Evolutionary conservation across 2,797 vertebrate genomes (phyloP).

Genomic region (Poecile montanus): DNA sequence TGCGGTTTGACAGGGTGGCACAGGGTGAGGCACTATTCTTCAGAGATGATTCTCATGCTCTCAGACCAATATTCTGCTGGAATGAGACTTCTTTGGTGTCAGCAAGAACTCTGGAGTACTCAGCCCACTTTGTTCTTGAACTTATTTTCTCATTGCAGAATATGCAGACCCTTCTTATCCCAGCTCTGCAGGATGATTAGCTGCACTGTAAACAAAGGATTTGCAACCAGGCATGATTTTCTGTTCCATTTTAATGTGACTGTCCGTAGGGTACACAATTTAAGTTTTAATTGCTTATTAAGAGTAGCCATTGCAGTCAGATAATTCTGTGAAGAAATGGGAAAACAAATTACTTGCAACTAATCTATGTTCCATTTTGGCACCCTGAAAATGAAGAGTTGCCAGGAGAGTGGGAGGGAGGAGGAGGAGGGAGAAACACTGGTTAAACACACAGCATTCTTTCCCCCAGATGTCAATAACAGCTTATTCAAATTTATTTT

Average conservation of each 20-base stretch:
- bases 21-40: background rate
- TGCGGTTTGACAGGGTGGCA: background rate
- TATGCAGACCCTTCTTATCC: background rate
- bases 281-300: constrained; percentile 36
- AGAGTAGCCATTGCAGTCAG: background rate
- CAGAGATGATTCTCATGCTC: background rate
- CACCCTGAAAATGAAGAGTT: background rate
- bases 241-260: background rate
- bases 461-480: background rate
- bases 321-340: background rate
- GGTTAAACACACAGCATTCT: background rate
- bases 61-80: background rate
- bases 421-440: background rate
- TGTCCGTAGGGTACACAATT: background rate
- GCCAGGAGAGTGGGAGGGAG: background rate
- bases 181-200: background rate
- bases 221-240: background rate
- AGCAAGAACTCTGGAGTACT: background rate
- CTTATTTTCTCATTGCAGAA: background rate
- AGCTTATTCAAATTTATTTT: background rate
- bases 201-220: background rate
- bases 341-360: constrained; percentile 24
- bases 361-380: background rate
- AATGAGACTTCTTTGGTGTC: background rate
- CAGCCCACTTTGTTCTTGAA: background rate